These are phyloP conservation scores for Sylvietta virens DNA, from an alignment of 2,113 vertebrate species.

Conservation along the genomic window DNA sequence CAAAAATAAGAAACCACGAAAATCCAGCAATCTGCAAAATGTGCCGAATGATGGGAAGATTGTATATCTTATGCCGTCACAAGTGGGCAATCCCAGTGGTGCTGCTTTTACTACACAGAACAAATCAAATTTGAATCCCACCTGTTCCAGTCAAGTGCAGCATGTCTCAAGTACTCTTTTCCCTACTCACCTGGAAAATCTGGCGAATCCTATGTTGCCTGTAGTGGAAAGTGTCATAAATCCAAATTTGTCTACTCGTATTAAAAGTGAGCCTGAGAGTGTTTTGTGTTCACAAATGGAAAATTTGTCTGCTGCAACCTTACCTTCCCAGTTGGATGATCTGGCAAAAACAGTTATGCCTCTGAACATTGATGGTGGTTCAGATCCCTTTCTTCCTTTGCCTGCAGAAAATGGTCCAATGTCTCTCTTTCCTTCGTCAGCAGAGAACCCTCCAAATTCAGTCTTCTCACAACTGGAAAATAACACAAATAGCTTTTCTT, in stretches of 20 bases:
- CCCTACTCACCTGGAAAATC: conserved; percentile 76
- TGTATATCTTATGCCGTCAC: conserved; percentile 61
- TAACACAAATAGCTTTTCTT: conserved; percentile 65
- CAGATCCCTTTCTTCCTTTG: conserved; percentile 76
- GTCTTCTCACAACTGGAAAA: conserved; percentile 79
- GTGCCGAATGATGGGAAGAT: conserved; percentile 67
- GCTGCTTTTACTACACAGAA: conserved; percentile 70
- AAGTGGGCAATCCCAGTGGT: conserved; percentile 55
- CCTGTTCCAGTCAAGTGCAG: conserved; percentile 66
- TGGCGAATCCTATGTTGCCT: conserved; percentile 79
- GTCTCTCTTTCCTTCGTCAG: conserved; percentile 73
- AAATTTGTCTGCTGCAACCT: conserved; percentile 66
- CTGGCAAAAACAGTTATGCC: conserved; percentile 76
- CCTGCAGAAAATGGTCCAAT: conserved; percentile 73
- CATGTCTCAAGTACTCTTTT: conserved; percentile 71
- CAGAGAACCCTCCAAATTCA: conserved; percentile 66
- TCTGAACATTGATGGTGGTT: conserved; percentile 72
- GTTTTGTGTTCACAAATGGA: conserved; percentile 70
- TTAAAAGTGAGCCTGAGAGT: conserved; percentile 71
- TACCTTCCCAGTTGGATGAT: conserved; percentile 74
- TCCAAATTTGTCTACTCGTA: conserved; percentile 67
- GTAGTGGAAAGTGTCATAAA: conserved; percentile 73
- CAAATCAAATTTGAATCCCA: conserved; percentile 69
- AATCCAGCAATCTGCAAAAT: conserved; percentile 38
- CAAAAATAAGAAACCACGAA: conserved; percentile 77